These are phyloP conservation scores for Felis catus DNA, from an alignment of 2,113 vertebrate species.

Conservation along the genomic window F.catus_Fca126_mat1.0 CM031412.1:151558001-151558500, in stretches of 20 bases:
- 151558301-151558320: background rate
- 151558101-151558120: slow-evolving; percentile 27
- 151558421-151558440: background rate
- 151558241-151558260: background rate
- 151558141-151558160: background rate
- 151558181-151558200: background rate
- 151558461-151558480: background rate
- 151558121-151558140: background rate
- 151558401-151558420: background rate
- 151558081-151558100: background rate
- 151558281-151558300: background rate
- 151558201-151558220: background rate
- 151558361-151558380: background rate
- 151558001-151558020: background rate
- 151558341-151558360: background rate
- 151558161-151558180: background rate
- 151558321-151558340: background rate
- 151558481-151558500: background rate
- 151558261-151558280: background rate
- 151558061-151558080: background rate
- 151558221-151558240: background rate
- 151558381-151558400: background rate
- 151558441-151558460: background rate
- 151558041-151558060: background rate
- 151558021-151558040: background rate